These are phyloP conservation scores for Pristionchus maxplancki DNA, from an alignment of 2,888 invertebrate genomes.

Conservation along the genomic window DNA sequence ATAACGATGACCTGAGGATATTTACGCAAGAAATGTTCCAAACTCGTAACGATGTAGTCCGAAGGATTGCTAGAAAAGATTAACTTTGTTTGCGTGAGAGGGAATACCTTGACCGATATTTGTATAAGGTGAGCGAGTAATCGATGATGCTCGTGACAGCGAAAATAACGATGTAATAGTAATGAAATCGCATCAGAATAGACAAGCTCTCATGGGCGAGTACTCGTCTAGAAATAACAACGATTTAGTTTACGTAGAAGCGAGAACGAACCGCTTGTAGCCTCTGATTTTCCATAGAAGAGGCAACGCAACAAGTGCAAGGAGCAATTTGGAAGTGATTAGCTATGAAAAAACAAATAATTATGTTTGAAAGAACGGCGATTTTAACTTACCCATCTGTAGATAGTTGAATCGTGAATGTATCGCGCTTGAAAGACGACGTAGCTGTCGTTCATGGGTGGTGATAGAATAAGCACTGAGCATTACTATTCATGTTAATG, in stretches of 20 bases:
- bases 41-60: neutral
- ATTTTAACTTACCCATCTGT: neutral
- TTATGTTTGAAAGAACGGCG: neutral
- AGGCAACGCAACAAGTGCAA: neutral
- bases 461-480: too few relatives aligned
- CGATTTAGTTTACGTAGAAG: neutral
- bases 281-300: neutral
- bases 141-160: neutral
- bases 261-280: neutral
- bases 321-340: neutral
- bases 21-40: neutral
- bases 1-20: neutral
- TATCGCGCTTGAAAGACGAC: neutral
- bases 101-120: neutral
- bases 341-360: neutral
- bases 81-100: neutral
- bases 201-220: neutral
- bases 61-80: neutral
- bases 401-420: neutral
- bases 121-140: neutral
- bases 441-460: neutral
- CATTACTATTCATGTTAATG: too few relatives aligned
- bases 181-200: neutral
- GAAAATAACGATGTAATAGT: neutral
- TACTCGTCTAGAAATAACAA: neutral